Percentiles rank a stretch among this genome's conserved stretches.
phyloP scores from a whole-genome alignment of 1,140 invertebrate genomes.

The Rhynchophorus ferrugineus region DNA sequence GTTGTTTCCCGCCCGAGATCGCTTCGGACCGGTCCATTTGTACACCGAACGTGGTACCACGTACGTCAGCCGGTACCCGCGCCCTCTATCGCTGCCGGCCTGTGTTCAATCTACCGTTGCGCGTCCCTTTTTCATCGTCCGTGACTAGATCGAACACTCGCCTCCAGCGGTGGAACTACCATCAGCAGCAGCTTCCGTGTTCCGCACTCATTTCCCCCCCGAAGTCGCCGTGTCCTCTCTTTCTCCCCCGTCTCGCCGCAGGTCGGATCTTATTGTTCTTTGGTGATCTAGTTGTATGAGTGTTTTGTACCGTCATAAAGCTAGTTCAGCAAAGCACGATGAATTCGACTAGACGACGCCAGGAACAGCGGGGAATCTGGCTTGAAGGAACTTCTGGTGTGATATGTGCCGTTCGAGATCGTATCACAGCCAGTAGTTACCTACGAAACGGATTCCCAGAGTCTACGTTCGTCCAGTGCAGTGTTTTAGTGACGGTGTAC shows the following conservation, averaged over 20 bases:
- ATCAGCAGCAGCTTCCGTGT: conserved; percentile 2
- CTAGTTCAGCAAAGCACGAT: conserved; percentile 42
- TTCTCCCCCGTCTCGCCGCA: no score
- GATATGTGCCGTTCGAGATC: conserved; percentile 34
- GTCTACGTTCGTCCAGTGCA: no score
- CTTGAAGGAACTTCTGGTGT: conserved; percentile 41
- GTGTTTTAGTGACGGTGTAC: no score
- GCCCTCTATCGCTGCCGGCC: conserved; percentile 27
- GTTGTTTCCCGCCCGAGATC: neutral
- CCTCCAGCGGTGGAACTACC: conserved; percentile 27
- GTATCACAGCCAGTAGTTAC: conserved; percentile 42
- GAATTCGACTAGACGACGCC: conserved; percentile 33
- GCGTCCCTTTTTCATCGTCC: conserved; percentile 20
- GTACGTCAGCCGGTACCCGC: neutral
- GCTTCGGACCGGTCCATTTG: neutral
- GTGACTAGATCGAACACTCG: conserved; percentile 41
- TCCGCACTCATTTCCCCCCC: no score
- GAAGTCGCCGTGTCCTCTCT: no score
- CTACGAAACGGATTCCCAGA: conserved; percentile 37
- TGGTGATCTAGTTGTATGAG: conserved; percentile 42
- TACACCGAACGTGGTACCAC: neutral
- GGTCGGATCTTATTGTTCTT: conserved; percentile 37
- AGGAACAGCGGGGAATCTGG: conserved; percentile 24
- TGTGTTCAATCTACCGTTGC: conserved; percentile 37
- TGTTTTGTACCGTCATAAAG: conserved; percentile 38